Base-by-base conservation (phyloP, 2,888 invertebrate species). In the Hypena proboscidalis region DNA sequence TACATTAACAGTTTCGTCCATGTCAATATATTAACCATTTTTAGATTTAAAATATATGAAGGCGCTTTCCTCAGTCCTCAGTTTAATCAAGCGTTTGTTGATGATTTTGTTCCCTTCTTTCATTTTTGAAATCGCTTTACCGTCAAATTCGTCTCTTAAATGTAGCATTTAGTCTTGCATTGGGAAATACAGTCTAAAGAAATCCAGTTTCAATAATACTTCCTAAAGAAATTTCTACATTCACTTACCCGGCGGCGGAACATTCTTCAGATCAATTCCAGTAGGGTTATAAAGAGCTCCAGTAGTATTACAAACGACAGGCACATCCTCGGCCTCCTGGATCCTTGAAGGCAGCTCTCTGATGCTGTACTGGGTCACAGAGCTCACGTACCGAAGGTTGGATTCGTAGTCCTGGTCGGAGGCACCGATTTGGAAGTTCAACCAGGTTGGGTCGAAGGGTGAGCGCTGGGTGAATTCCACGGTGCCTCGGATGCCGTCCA, bases 391-490 rank as follows among this genome's bases (percentile, higher is more conserved):
- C 19, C 95, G 94, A 1, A 95, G 88, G 70, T 94, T 94, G 0
- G 94, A 93, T 79, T 95, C 94, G 40, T 94, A 88, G 59, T 94
- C 92, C 30, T 93, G 92, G 62, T 93, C 92, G 0, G 95, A 87
- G 0, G 95, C 92, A 0, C 92, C 91, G 15, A 96, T 77, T 22
- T 94, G 93, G 65, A 97, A 94, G 71, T 94, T 94, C 0, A 95
- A 86, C 90, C 95, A 95, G 0, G 97, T 97, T 0, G 97, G 96
- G 79, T 97, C 95, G 76, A 96, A 97, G 13, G 94, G 95, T 0
- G 96, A 96, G 19, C 94, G 93, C 80, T 98, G 98, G 0, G 91
- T 92, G 48, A 98, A 92, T 5, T 93, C 94, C 1, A 98, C 91
- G 35, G 94, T 93, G 0, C 98, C 98, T 69, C 93, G 94, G 11